Conservation (phyloP, 2,888 invertebrate species). For the Lithophane socia region DNA sequence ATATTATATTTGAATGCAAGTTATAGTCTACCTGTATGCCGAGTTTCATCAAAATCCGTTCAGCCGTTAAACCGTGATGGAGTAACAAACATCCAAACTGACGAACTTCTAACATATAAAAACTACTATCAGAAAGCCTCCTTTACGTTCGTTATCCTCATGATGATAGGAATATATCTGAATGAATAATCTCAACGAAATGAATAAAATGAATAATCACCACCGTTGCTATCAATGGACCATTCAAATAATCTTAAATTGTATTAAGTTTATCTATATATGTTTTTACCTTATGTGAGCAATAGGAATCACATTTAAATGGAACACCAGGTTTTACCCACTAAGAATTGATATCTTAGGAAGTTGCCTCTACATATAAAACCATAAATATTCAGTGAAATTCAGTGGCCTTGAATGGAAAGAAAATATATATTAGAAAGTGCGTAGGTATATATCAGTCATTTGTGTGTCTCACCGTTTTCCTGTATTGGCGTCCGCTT, state of each 20-base stretch:
- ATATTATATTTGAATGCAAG: not conserved
- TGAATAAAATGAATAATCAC: too few species aligned
- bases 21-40: not conserved
- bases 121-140: not conserved
- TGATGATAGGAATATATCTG: too few species aligned
- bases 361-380: not conserved
- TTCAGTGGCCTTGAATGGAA: slow-evolving; percentile 32
- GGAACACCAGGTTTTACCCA: not conserved
- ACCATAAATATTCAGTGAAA: slow-evolving; percentile 1
- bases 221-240: too few species aligned
- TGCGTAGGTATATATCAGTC: not conserved
- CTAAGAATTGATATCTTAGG: not conserved
- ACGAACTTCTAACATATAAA: not conserved
- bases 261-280: too few species aligned
- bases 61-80: not conserved
- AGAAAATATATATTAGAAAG: slow-evolving; percentile 26
- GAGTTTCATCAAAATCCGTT: not conserved
- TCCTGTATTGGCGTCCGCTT: slow-evolving; percentile 53
- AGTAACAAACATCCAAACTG: not conserved
- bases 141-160: not conserved
- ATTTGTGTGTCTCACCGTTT: slow-evolving; percentile 25
- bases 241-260: too few species aligned
- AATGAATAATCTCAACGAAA: too few species aligned
- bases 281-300: too few species aligned
- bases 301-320: not conserved